phyloP scores from a whole-genome alignment of 2,888 invertebrate species.

The Nomada lathburiana region DNA sequence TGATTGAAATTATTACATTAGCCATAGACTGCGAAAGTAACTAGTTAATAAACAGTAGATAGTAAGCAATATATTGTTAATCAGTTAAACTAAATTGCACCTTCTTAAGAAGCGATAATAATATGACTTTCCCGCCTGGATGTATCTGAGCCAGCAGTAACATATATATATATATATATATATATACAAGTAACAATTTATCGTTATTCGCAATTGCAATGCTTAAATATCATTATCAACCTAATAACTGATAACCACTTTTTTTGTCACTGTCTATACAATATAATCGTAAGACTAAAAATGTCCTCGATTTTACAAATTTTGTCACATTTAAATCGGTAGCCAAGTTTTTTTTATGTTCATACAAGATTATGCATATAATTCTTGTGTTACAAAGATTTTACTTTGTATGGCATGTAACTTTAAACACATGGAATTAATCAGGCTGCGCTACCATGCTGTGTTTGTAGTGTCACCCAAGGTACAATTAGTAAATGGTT shows the following conservation, averaged over 20 bases:
- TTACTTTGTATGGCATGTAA: slow-evolving; percentile 31
- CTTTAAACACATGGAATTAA: slow-evolving; percentile 52
- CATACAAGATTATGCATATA: slow-evolving; percentile 20
- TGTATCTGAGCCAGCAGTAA: slow-evolving; percentile 61
- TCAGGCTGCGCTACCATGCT: slow-evolving; percentile 73
- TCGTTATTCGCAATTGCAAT: slow-evolving; percentile 44
- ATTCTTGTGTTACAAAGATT: slow-evolving; percentile 9
- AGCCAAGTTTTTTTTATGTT: slow-evolving; percentile 25
- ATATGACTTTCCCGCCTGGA: slow-evolving; percentile 29
- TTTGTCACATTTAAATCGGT: slow-evolving; percentile 30
- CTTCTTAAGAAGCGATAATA: slow-evolving; percentile 43
- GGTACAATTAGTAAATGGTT: slow-evolving; percentile 67
- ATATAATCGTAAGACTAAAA: slow-evolving; percentile 57
- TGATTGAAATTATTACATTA: slow-evolving; percentile 10
- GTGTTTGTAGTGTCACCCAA: slow-evolving; percentile 53
- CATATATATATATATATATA: slow-evolving; percentile 32
- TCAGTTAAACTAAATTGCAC: slow-evolving; percentile 61
- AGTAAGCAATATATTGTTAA: slow-evolving; percentile 34
- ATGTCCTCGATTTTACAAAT: slow-evolving; percentile 44
- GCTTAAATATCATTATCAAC: slow-evolving; percentile 49
- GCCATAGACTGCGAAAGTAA: slow-evolving; percentile 6
- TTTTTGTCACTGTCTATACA: slow-evolving; percentile 13
- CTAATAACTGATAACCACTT: slow-evolving; percentile 32
- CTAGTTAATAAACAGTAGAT: slow-evolving; percentile 29
- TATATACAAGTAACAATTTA: slow-evolving; percentile 47